Evolutionary conservation across 2,888 invertebrate genomes (phyloP), one percentile per base, ranked within the genome.

Genomic region (Zaprionus lineosus): DNA sequence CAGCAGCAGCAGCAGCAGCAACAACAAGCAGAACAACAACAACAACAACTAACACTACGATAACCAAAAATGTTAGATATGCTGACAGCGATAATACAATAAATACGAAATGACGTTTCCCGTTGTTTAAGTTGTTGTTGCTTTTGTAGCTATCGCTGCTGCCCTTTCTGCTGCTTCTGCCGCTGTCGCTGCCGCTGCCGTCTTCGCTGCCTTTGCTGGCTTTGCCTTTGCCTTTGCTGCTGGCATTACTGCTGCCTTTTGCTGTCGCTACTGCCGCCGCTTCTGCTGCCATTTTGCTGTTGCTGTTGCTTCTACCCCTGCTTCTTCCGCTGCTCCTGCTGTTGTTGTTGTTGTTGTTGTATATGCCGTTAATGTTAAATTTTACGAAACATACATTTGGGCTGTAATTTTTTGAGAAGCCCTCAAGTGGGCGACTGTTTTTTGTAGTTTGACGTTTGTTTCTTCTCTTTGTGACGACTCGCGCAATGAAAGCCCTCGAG

Each of bases 61-160:
- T 63, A 68, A 68, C 53, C 67, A 71, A 66, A 79, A 76, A 76
- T 76, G 71, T 83, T 79, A 79, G 83, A 81, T 81, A 81, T 81
- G 83, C 83, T 81, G 79, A 83, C 81, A 79, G 79, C 76, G 81
- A 74, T 83, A 83, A 74, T 79, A 71, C 83, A 83, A 81, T 81
- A 83, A 83, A 83, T 76, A 77, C 76, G 77, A 83, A 83, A 81
- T 83, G 81, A 78, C 65, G 68, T 44, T 19, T 19, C 3, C 5
- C 56, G 55, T 15, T 36, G 34, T 15, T 36, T 5, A 26, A 16
- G 29, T 28, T 40, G 31, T 29, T 34, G 33, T 46, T 37, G 39
- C 47, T 52, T 1, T 31, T 64, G 24, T 15, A 53, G 19, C 19
- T 51, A 9, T 12, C 52, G 7, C 16, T 64, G 3, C 18, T 51